Conservation (phyloP, 2,888 invertebrate genomes). For the Gordius sp. region DNA sequence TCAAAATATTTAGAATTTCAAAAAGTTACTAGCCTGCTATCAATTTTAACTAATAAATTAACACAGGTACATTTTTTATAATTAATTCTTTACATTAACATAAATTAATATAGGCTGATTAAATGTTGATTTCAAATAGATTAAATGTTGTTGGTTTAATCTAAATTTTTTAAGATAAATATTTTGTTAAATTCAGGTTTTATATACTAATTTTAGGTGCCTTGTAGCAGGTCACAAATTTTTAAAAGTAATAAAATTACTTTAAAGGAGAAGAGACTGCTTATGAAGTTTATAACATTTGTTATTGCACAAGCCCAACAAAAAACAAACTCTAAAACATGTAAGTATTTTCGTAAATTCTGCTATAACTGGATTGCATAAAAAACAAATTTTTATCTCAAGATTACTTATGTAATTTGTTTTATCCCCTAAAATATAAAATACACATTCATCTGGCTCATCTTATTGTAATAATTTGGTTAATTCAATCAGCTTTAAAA, state of each 20-base stretch:
- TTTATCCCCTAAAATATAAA: too few species aligned
- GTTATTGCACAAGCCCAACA: too few species aligned
- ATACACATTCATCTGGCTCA: too few species aligned
- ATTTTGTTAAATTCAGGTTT: neutral
- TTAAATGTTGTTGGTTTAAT: neutral
- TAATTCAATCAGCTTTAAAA: too few species aligned
- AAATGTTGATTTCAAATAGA: too few species aligned
- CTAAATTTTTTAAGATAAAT: neutral
- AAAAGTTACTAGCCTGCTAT: neutral
- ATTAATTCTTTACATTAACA: neutral
- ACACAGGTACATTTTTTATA: neutral
- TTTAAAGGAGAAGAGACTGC: neutral
- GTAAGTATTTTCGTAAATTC: too few species aligned
- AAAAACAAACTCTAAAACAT: too few species aligned
- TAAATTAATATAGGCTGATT: too few species aligned
- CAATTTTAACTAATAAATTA: neutral
- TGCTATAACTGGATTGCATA: too few species aligned
- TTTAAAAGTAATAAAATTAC: neutral
- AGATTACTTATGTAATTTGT: too few species aligned
- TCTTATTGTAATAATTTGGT: too few species aligned
- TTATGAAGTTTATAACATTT: neutral
- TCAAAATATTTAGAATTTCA: neutral
- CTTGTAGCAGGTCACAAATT: neutral
- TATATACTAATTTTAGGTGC: neutral
- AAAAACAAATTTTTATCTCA: too few species aligned